Evolutionary conservation across 2,797 vertebrate genomes (phyloP).

Genomic region (Sphenopsis melanotis): DNA sequence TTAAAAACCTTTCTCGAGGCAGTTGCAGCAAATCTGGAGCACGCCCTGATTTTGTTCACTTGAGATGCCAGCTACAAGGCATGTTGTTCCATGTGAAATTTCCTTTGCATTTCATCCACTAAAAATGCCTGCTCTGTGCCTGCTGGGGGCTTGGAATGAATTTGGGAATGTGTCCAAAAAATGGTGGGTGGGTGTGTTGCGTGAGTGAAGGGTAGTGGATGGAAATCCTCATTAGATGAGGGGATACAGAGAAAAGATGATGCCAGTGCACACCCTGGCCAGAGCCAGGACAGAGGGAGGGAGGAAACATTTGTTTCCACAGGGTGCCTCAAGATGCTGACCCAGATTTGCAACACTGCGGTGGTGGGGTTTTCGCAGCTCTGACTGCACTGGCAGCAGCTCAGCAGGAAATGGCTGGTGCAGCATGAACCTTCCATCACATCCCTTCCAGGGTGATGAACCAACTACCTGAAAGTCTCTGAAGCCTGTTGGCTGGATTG

Average conservation of each 20-base stretch:
- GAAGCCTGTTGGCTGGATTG: background rate
- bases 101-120: background rate
- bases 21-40: slow-evolving; percentile 39
- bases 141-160: background rate
- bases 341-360: background rate
- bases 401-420: background rate
- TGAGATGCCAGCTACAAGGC: slow-evolving; percentile 44
- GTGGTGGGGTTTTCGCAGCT: background rate
- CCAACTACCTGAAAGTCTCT: background rate
- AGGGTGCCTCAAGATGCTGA: background rate
- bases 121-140: background rate
- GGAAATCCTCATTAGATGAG: background rate
- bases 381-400: background rate
- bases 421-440: background rate
- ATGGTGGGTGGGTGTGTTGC: background rate
- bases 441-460: background rate
- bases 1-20: slow-evolving; percentile 41
- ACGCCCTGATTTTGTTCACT: slow-evolving; percentile 14
- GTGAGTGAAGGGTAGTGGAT: background rate
- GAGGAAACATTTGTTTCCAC: background rate
- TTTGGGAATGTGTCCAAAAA: background rate
- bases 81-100: slow-evolving; percentile 4
- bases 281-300: background rate
- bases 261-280: background rate
- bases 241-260: background rate